These are phyloP conservation scores for Mesorhabditis belari DNA, from an alignment of 2,888 invertebrate genomes.

Conservation along the genomic window DNA sequence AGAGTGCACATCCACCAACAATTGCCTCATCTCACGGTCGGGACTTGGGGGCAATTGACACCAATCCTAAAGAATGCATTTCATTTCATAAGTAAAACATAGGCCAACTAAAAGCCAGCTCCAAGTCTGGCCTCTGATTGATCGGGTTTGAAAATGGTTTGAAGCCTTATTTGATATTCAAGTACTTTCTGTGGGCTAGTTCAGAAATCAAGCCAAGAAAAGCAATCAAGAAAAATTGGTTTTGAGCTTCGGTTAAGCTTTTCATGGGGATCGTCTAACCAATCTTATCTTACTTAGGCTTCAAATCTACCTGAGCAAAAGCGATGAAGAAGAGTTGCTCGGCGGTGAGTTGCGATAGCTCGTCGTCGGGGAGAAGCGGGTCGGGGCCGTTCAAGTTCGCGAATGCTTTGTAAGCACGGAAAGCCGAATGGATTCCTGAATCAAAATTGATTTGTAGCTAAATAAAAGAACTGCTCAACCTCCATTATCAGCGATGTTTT, in stretches of 20 bases:
- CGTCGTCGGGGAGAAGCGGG: constrained; percentile 37
- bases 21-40: constrained; percentile 12
- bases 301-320: constrained; percentile 21
- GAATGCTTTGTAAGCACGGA: constrained; percentile 40
- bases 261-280: too few species aligned
- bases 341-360: constrained; percentile 21
- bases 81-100: not conserved
- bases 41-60: constrained; percentile 20
- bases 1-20: constrained; percentile 35
- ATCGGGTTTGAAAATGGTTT: not conserved
- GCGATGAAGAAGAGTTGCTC: constrained; percentile 41
- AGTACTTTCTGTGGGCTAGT: not conserved
- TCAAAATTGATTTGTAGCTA: constrained; percentile 28
- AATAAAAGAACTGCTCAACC: constrained; percentile 7
- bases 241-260: too few species aligned
- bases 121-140: too few species aligned
- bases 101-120: not conserved
- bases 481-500: constrained; percentile 62
- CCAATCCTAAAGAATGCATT: constrained; percentile 20
- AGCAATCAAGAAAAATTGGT: too few species aligned
- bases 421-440: constrained; percentile 53
- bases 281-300: too few species aligned
- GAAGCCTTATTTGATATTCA: not conserved
- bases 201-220: too few species aligned
- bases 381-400: constrained; percentile 39